Percentiles rank a stretch among this genome's conserved stretches.
Evolutionary conservation across 2,797 vertebrate genomes (phyloP).

Genomic region (Poecilia wingei): DNA sequence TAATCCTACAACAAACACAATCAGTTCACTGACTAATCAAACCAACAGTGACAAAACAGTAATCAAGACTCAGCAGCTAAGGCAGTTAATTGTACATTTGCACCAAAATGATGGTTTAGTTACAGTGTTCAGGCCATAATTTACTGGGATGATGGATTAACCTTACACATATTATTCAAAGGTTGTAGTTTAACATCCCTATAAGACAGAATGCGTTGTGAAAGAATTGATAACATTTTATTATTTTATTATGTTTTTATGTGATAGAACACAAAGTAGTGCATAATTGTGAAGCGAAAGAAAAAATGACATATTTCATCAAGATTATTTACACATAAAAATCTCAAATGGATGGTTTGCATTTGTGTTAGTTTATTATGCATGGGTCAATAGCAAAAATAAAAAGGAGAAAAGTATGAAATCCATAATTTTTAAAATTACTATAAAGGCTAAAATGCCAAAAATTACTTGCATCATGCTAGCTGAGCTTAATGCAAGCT

Average conservation of each 20-base stretch:
- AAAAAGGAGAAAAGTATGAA: neutral
- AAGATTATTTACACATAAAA: neutral
- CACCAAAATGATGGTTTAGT: constrained; percentile 10
- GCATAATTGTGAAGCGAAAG: neutral
- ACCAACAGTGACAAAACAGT: constrained; percentile 51
- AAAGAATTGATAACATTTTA: neutral
- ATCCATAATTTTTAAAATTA: neutral
- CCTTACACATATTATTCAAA: neutral
- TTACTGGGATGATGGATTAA: neutral
- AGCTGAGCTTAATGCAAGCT: neutral
- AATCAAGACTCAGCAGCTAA: constrained; percentile 35
- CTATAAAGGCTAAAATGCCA: neutral
- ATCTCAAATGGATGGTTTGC: neutral
- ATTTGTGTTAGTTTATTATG: neutral
- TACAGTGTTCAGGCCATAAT: neutral
- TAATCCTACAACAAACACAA: constrained; percentile 58
- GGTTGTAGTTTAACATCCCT: neutral
- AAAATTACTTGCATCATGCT: neutral
- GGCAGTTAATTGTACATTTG: neutral
- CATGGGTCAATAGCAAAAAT: neutral
- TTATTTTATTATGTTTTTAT: neutral
- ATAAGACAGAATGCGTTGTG: neutral
- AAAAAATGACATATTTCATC: neutral
- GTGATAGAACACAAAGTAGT: neutral
- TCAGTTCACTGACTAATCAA: constrained; percentile 41